These are phyloP conservation scores for Dichetophora obliterata DNA, from an alignment of 2,888 invertebrate species.

Conservation along the genomic window DNA sequence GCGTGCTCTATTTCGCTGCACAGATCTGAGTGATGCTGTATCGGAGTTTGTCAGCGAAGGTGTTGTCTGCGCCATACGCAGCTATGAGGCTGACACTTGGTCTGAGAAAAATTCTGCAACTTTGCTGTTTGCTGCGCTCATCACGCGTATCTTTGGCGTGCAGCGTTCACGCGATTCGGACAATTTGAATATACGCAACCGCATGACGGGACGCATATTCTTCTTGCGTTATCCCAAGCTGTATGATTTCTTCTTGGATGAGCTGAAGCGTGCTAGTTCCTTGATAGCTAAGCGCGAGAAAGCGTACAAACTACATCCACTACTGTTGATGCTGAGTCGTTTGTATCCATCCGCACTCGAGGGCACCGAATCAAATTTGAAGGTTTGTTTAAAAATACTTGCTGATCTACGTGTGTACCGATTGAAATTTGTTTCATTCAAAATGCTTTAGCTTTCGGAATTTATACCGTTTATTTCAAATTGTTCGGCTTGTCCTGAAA, in stretches of 20 bases:
- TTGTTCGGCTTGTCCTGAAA: slow-evolving; percentile 77
- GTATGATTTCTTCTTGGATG: slow-evolving; percentile 73
- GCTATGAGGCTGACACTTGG: slow-evolving; percentile 84
- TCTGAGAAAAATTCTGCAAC: slow-evolving; percentile 89
- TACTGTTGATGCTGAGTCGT: slow-evolving; percentile 82
- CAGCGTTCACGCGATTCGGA: slow-evolving; percentile 74
- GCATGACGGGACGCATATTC: slow-evolving; percentile 84
- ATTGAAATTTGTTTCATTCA: not conserved
- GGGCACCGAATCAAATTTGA: slow-evolving; percentile 77
- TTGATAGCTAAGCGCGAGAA: slow-evolving; percentile 60
- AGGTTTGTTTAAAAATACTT: slow-evolving; percentile 70
- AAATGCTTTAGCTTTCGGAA: slow-evolving; percentile 72
- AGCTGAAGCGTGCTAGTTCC: slow-evolving; percentile 64
- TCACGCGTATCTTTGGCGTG: slow-evolving; percentile 90
- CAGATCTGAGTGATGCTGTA: slow-evolving; percentile 80
- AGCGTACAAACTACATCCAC: slow-evolving; percentile 78
- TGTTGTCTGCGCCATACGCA: slow-evolving; percentile 79
- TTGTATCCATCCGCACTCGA: slow-evolving; percentile 83
- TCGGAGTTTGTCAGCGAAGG: slow-evolving; percentile 79
- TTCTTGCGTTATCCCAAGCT: slow-evolving; percentile 76
- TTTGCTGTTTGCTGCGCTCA: slow-evolving; percentile 84
- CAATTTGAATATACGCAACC: slow-evolving; percentile 75
- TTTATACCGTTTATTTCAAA: slow-evolving; percentile 76
- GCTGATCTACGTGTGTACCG: not conserved
- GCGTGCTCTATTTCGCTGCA: slow-evolving; percentile 83